Evolutionary conservation across 2,113 vertebrate genomes (phyloP).

Genomic region (Chelonoidis abingdonii): DNA sequence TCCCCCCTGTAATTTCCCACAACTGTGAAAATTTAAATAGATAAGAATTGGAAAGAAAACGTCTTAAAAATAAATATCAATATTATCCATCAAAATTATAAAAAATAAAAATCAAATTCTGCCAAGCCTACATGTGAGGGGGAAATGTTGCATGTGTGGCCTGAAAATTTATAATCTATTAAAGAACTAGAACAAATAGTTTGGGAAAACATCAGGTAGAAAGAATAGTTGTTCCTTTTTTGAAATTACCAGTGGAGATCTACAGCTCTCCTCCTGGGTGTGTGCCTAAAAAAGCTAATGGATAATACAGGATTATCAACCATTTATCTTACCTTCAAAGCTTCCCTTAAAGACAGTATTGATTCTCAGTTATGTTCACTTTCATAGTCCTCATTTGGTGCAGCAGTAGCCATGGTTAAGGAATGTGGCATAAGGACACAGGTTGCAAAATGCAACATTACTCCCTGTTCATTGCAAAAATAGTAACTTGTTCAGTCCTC

Average conservation of each 20-base stretch:
- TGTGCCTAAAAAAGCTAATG: background rate
- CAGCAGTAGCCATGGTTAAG: background rate
- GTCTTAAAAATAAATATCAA: too few species aligned
- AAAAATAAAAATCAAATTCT: background rate
- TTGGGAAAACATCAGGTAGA: background rate
- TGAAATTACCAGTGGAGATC: background rate
- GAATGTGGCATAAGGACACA: background rate
- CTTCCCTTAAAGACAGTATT: background rate
- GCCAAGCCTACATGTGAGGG: background rate
- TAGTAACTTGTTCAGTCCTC: background rate
- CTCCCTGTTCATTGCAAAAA: background rate
- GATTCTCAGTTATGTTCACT: background rate
- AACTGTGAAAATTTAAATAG: background rate
- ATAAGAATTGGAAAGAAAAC: too few species aligned
- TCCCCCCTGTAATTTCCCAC: background rate
- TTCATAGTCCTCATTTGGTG: background rate
- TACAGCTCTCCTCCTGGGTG: background rate
- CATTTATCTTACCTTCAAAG: background rate
- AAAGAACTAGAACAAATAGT: background rate
- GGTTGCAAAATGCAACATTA: constrained; percentile 3
- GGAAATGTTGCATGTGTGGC: background rate
- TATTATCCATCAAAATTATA: too few species aligned
- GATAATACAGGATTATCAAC: background rate
- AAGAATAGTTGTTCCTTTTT: too few species aligned
- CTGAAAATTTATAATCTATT: background rate